Evolutionary conservation across 2,888 invertebrate species (phyloP), one percentile per base, ranked within the genome.

Genomic region (Argyresthia albistria): DNA sequence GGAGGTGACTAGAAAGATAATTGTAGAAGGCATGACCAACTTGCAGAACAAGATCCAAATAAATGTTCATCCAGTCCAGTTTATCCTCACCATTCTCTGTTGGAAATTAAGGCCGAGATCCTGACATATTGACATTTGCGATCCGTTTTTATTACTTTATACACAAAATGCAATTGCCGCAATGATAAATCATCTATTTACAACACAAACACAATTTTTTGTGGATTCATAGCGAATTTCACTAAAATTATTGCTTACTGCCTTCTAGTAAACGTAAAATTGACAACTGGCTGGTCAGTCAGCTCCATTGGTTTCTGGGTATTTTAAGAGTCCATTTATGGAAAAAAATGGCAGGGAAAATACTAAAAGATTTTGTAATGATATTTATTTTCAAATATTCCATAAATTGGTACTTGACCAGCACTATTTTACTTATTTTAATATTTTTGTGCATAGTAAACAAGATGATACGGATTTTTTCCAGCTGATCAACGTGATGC

Each of bases 61-160:
- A 46, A 10, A n/a, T 39, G 11, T 8, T n/a, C n/a, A n/a, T n/a
- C n/a, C n/a, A n/a, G 37, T 36, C 37, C 12, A 45, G 1, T 43
- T 50, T 45, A 35, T 43, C 8, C 78, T 80, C 67, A 86, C 87
- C 87, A 87, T 87, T 87, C 87, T 87, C 80, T 87, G 86, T 79
- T 87, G 87, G 84, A 87, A 87, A 76, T 86, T 87, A 87, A 86
- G 84, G 81, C 87, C 86, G 78, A 87, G 83, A 82, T 87, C 87
- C 84, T 86, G 87, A 84, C 87, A 87, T 87, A 87, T 87, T 87
- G 87, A 87, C 87, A 87, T 87, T 87, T 86, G 87, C 84, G 84
- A 83, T 80, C 78, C 74, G 77, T 80, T 83, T 79, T 42, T 50
- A 43, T 49, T 11, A 35, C 48, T 48, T 51, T 50, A 50, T 50